phyloP scores from a whole-genome alignment of 1,140 invertebrate species.

The Penaeus japonicus region DNA sequence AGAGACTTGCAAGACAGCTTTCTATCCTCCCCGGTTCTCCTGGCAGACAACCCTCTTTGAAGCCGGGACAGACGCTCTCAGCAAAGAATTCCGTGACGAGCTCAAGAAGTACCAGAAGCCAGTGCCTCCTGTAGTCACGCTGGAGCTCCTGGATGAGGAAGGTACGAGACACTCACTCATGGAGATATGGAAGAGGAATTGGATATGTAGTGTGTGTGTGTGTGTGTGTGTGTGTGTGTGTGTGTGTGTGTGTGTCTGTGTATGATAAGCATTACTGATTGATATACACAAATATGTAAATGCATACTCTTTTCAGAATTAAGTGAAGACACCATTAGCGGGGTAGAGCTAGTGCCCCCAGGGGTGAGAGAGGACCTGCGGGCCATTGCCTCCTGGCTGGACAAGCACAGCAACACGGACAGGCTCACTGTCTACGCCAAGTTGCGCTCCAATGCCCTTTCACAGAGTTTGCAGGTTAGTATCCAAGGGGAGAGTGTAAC shows the following conservation, averaged over 20 bases:
- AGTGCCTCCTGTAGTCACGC: slow-evolving; percentile 75
- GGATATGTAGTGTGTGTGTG: slow-evolving; percentile 60
- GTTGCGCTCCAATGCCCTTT: slow-evolving; percentile 51
- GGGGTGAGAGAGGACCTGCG: slow-evolving; percentile 53
- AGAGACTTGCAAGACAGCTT: too few species aligned
- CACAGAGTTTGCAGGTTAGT: slow-evolving; percentile 51
- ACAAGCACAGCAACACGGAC: slow-evolving; percentile 54
- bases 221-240: neutral
- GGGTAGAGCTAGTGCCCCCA: slow-evolving; percentile 51
- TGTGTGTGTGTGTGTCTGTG: neutral
- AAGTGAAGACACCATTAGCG: slow-evolving; percentile 51
- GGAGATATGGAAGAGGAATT: neutral
- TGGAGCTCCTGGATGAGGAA: slow-evolving; percentile 45
- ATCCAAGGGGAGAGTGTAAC: too few species aligned
- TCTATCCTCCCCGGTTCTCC: too few species aligned
- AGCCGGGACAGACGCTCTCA: slow-evolving; percentile 77
- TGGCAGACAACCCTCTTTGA: slow-evolving; percentile 67
- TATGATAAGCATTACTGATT: neutral
- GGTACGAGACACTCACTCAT: neutral
- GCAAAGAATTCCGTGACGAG: slow-evolving; percentile 86
- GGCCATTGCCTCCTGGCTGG: slow-evolving; percentile 57
- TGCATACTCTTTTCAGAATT: slow-evolving; percentile 19
- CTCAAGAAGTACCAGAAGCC: slow-evolving; percentile 86
- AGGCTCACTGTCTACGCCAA: slow-evolving; percentile 58
- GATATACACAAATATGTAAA: neutral